These are phyloP conservation scores for Chironomus riparius DNA, from an alignment of 2,888 invertebrate species.

Conservation along the genomic window DNA sequence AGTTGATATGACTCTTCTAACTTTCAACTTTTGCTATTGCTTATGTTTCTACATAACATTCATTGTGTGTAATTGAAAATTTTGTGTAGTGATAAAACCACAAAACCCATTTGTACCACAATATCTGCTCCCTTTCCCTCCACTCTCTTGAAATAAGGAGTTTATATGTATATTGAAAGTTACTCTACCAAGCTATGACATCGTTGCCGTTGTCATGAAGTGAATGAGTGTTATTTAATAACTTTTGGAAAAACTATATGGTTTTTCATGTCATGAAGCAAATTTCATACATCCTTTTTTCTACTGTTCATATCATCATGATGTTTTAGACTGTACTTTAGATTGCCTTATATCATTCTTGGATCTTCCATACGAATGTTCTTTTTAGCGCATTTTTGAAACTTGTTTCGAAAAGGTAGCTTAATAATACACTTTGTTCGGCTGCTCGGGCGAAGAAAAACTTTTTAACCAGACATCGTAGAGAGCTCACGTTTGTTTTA, in stretches of 20 bases:
- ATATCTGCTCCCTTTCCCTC: neutral
- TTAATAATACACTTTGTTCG: too few relatives aligned
- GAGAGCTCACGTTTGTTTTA: too few relatives aligned
- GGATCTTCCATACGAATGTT: neutral
- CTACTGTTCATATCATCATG: too few relatives aligned
- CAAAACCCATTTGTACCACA: neutral
- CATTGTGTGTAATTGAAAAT: conserved; percentile 21
- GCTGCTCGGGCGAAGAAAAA: too few relatives aligned
- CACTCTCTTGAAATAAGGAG: neutral
- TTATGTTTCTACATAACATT: neutral
- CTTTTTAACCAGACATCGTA: too few relatives aligned
- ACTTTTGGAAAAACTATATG: conserved; percentile 7
- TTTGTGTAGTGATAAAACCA: conserved; percentile 11
- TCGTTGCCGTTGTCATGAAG: neutral
- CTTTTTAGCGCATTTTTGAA: too few relatives aligned
- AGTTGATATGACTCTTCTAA: conserved; percentile 1
- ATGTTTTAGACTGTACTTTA: too few relatives aligned
- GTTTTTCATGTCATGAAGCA: neutral
- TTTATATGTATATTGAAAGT: too few relatives aligned
- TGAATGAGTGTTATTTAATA: conserved; percentile 25
- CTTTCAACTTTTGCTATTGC: neutral
- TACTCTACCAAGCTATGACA: too few relatives aligned
- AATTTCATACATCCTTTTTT: neutral
- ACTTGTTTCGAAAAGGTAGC: too few relatives aligned
- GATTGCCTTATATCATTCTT: too few relatives aligned